A percentile compares a stretch with the other conserved stretches of the same genome.
Evolutionary conservation across 2,888 invertebrate species (phyloP).

Genomic region (Lypha dubia): DNA sequence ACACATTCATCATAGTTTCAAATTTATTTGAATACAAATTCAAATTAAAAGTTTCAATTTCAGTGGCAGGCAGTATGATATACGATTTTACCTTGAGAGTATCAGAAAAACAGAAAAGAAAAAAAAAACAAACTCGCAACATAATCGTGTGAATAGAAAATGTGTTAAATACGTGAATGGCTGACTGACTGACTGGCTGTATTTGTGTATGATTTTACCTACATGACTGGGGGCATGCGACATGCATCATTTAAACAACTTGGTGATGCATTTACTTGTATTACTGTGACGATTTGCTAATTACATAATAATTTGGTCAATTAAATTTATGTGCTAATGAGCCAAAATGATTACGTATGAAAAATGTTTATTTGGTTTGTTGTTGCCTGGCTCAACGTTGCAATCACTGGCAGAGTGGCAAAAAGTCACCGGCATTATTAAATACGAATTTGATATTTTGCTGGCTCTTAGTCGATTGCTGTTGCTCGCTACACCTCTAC

Average conservation of each 20-base stretch:
- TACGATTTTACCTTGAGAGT: constrained; percentile 70
- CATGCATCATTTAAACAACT: constrained; percentile 40
- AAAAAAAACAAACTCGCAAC: constrained; percentile 30
- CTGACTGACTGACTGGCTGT: constrained; percentile 18
- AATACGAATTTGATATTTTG: constrained; percentile 56
- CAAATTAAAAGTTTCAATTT: constrained; percentile 56
- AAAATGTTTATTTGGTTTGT: constrained; percentile 51
- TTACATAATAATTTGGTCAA: constrained; percentile 81
- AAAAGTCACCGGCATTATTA: constrained; percentile 22
- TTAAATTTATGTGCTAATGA: constrained; percentile 79
- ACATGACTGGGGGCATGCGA: constrained; percentile 56
- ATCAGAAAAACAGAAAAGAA: constrained; percentile 12
- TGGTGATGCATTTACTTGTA: neutral
- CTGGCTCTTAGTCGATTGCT: constrained; percentile 36
- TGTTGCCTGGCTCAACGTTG: constrained; percentile 11
- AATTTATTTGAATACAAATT: constrained; percentile 48
- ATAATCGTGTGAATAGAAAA: constrained; percentile 58
- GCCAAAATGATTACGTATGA: constrained; percentile 77
- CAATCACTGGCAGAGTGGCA: constrained; percentile 28
- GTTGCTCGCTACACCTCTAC: constrained; percentile 53
- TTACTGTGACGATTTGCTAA: constrained; percentile 76
- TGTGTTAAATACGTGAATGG: constrained; percentile 46
- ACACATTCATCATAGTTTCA: constrained; percentile 32
- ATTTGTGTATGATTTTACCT: constrained; percentile 2
- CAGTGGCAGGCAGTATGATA: constrained; percentile 50